Conservation (phyloP, 2,113 vertebrate species). For the Poecile atricapillus region DNA sequence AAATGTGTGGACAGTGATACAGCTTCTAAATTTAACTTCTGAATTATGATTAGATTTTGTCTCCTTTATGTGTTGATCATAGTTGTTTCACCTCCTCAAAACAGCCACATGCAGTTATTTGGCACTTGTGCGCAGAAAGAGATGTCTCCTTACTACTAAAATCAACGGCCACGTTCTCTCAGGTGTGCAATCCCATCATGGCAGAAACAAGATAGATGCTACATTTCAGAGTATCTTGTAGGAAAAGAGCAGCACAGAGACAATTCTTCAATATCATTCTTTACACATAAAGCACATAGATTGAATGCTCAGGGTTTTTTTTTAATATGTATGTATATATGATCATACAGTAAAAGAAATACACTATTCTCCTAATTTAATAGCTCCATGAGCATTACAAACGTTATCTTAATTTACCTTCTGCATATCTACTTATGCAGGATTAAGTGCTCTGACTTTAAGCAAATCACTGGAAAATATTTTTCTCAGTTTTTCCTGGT, state of each 20-base stretch:
- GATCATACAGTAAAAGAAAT: not conserved
- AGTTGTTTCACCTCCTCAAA: not conserved
- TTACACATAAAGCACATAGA: not conserved
- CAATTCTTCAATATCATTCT: not conserved
- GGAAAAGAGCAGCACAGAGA: not conserved
- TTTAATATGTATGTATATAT: not conserved
- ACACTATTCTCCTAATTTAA: not conserved
- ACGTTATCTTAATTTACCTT: not conserved
- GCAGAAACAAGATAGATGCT: not conserved
- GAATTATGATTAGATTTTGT: not conserved
- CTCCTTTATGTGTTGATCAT: not conserved
- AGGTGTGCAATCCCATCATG: not conserved
- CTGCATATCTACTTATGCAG: not conserved
- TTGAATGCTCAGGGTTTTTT: not conserved
- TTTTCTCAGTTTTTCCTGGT: not conserved
- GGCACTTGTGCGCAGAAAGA: not conserved
- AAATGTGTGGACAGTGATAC: not conserved
- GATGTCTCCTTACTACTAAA: not conserved
- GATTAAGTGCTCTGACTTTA: not conserved
- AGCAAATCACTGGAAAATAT: not conserved
- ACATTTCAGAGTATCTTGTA: not conserved
- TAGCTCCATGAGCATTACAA: not conserved
- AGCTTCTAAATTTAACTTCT: not conserved
- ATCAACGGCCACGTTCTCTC: not conserved
- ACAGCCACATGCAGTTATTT: not conserved